Conservation (phyloP, 2,113 vertebrate species). For the Boulengeromyrus knoepffleri region DNA sequence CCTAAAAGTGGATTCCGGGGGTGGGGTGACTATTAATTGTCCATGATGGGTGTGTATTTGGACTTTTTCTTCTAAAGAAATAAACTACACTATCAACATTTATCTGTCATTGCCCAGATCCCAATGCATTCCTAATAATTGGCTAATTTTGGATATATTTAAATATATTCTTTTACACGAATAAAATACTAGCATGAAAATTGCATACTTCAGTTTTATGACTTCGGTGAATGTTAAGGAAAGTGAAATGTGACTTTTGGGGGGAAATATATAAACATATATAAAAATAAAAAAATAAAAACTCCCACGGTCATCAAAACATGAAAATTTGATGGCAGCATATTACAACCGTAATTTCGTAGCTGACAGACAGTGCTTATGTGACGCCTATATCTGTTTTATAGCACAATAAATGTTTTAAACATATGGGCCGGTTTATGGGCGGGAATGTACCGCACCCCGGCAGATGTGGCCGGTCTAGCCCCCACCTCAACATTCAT, state of each 20-base stretch:
- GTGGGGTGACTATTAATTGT: neutral
- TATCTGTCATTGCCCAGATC: neutral
- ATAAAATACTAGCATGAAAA: neutral
- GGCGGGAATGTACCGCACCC: neutral
- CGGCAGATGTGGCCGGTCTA: neutral
- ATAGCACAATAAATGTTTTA: neutral
- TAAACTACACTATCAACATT: neutral
- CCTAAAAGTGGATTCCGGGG: neutral
- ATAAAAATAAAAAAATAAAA: no score
- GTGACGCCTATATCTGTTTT: neutral
- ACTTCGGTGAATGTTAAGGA: neutral
- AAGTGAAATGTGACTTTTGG: neutral
- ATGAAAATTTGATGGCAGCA: neutral
- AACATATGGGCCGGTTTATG: neutral
- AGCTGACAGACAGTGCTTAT: neutral
- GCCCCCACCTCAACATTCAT: neutral
- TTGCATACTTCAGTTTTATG: neutral
- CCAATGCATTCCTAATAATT: neutral
- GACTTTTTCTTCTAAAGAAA: neutral
- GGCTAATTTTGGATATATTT: neutral
- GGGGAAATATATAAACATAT: no score
- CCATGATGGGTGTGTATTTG: neutral
- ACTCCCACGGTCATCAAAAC: neutral
- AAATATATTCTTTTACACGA: neutral
- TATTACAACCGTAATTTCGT: neutral